A percentile compares a stretch with the other conserved stretches of the same genome.
phyloP scores from a whole-genome alignment of 2,888 invertebrate genomes.

The Unio delphinus region DNA sequence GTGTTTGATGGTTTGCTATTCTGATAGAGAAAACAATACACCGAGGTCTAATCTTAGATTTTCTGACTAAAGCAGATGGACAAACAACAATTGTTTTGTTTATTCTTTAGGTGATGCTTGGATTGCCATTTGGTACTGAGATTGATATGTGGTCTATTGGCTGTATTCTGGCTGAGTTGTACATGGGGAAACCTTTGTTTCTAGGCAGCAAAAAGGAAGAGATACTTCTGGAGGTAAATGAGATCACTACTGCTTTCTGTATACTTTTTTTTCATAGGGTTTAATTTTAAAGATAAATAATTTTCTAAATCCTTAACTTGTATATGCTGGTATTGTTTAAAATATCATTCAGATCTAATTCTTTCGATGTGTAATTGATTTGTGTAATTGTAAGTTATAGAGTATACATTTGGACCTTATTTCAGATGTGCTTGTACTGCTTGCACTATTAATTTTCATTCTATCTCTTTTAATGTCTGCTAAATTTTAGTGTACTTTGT shows the following conservation, averaged over 20 bases:
- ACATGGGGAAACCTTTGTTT: conserved; percentile 55
- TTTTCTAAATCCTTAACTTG: not conserved
- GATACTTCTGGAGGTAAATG: conserved; percentile 48
- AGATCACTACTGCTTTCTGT: not conserved
- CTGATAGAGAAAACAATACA: too few species aligned
- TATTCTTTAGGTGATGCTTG: conserved; percentile 58
- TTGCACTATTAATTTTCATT: too few species aligned
- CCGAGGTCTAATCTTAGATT: too few species aligned
- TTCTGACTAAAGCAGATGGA: too few species aligned
- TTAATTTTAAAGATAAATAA: not conserved
- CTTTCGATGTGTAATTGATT: too few species aligned
- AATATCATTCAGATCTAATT: too few species aligned
- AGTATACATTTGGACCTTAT: too few species aligned
- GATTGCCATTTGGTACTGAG: conserved; percentile 64
- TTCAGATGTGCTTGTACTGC: too few species aligned
- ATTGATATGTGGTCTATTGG: conserved; percentile 69
- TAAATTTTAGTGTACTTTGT: too few species aligned
- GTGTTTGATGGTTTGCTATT: too few species aligned
- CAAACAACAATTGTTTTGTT: not conserved
- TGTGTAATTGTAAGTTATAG: too few species aligned
- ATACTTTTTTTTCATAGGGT: not conserved
- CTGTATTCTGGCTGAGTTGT: conserved; percentile 65
- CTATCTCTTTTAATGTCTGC: too few species aligned
- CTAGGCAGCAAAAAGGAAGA: conserved; percentile 46
- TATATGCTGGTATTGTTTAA: not conserved